These are phyloP conservation scores for Epiperipatus broadwayi DNA, from an alignment of 2,888 invertebrate species.

Conservation along the genomic window DNA sequence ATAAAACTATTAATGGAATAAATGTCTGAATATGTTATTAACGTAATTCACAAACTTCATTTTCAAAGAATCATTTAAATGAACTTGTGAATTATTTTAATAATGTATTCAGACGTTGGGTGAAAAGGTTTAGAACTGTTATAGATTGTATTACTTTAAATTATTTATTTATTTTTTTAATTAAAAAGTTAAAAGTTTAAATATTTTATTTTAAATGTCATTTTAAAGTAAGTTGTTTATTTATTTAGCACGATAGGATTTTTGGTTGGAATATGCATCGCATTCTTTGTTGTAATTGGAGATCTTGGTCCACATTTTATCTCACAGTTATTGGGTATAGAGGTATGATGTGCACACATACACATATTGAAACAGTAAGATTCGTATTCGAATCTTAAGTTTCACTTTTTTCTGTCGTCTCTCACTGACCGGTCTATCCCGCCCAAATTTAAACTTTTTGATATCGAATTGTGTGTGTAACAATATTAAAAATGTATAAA, in stretches of 20 bases:
- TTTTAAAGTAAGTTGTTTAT: neutral
- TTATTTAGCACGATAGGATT: slow-evolving; percentile 42
- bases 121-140: no score
- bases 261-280: slow-evolving; percentile 78
- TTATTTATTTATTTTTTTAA: no score
- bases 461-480: no score
- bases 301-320: slow-evolving; percentile 83
- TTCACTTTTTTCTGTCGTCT: slow-evolving; percentile 8
- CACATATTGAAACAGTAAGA: slow-evolving; percentile 32
- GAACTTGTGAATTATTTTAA: no score
- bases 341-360: slow-evolving; percentile 41
- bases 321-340: slow-evolving; percentile 51
- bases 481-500: no score
- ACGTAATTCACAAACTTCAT: no score
- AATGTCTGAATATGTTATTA: no score
- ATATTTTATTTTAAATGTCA: slow-evolving; percentile 6
- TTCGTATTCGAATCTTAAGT: slow-evolving; percentile 13
- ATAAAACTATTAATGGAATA: no score
- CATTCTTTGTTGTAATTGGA: slow-evolving; percentile 93
- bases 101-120: no score
- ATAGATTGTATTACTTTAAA: no score
- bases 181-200: slow-evolving; percentile 1
- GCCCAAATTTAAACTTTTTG: no score
- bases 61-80: no score
- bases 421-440: slow-evolving; percentile 36